A percentile compares a stretch with the other conserved stretches of the same genome.
These are phyloP conservation scores for Xylophagus ater DNA, from an alignment of 2,888 invertebrate species.

Conservation along the genomic window DNA sequence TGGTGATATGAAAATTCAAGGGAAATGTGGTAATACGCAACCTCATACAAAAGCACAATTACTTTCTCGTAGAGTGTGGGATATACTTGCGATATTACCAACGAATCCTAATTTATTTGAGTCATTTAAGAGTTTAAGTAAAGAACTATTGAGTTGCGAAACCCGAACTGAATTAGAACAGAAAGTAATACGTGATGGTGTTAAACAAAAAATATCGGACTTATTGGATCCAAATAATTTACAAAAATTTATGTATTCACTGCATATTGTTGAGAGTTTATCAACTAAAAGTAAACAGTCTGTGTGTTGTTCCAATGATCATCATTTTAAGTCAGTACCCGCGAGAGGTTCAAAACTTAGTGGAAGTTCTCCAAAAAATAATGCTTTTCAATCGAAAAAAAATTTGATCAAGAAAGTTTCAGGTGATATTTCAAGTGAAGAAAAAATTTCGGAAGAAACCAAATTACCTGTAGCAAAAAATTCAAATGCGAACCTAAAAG, in stretches of 20 bases:
- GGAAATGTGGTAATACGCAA: slow-evolving; percentile 47
- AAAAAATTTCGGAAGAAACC: slow-evolving; percentile 15
- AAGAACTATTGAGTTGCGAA: slow-evolving; percentile 37
- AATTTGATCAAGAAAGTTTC: slow-evolving; percentile 14
- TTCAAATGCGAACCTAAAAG: too few species aligned
- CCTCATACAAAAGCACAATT: slow-evolving; percentile 82
- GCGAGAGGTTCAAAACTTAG: neutral
- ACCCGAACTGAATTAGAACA: slow-evolving; percentile 24
- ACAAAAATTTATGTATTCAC: slow-evolving; percentile 89
- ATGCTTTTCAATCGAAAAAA: slow-evolving; percentile 15
- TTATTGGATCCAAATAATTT: slow-evolving; percentile 79
- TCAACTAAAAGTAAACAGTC: slow-evolving; percentile 30
- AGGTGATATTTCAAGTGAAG: slow-evolving; percentile 18
- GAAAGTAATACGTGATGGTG: slow-evolving; percentile 30
- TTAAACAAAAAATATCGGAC: slow-evolving; percentile 47
- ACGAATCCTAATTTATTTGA: slow-evolving; percentile 77
- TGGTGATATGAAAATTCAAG: slow-evolving; percentile 71
- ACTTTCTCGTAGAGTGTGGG: slow-evolving; percentile 86
- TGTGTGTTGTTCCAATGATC: slow-evolving; percentile 5
- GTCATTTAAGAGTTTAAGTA: slow-evolving; percentile 58
- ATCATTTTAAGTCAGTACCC: slow-evolving; percentile 1
- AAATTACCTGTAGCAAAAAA: slow-evolving; percentile 4
- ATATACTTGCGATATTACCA: slow-evolving; percentile 81
- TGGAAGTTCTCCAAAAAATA: slow-evolving; percentile 5
- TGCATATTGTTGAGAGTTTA: slow-evolving; percentile 79